Evolutionary conservation across 2,113 vertebrate species (phyloP).

Genomic region (Rousettus leschenaultii): DNA sequence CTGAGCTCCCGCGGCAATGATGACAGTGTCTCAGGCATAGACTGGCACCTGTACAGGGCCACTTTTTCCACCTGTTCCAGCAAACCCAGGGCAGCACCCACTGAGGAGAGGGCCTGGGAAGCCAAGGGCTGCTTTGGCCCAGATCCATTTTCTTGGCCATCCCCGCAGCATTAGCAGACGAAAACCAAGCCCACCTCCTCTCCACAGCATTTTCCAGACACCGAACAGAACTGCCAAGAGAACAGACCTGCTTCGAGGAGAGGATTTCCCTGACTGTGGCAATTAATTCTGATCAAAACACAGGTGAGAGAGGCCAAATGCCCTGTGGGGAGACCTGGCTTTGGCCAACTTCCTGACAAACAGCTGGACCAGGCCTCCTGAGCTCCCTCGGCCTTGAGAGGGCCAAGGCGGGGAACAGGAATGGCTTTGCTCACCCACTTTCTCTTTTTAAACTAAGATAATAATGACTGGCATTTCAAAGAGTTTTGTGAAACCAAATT

Average conservation of each 20-base stretch:
- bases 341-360: background rate
- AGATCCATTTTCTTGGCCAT: background rate
- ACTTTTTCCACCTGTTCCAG: background rate
- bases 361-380: background rate
- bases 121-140: background rate
- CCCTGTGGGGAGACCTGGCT: background rate
- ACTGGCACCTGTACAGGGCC: background rate
- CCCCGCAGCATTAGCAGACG: background rate
- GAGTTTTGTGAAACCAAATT: slow-evolving; percentile 45
- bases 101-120: background rate
- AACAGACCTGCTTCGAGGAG: background rate
- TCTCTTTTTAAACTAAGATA: slow-evolving; percentile 8
- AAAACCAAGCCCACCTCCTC: background rate
- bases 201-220: background rate
- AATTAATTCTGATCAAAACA: background rate
- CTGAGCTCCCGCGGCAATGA: background rate
- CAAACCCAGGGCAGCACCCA: background rate
- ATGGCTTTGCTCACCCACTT: background rate
- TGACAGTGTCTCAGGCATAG: background rate
- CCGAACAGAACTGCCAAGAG: background rate
- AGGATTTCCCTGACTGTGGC: background rate
- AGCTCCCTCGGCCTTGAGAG: accelerated
- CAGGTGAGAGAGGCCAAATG: background rate
- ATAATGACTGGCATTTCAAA: slow-evolving; percentile 42
- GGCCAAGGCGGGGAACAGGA: background rate